Conservation (phyloP, 2,113 vertebrate genomes). For the Eupsittula cactorum region DNA sequence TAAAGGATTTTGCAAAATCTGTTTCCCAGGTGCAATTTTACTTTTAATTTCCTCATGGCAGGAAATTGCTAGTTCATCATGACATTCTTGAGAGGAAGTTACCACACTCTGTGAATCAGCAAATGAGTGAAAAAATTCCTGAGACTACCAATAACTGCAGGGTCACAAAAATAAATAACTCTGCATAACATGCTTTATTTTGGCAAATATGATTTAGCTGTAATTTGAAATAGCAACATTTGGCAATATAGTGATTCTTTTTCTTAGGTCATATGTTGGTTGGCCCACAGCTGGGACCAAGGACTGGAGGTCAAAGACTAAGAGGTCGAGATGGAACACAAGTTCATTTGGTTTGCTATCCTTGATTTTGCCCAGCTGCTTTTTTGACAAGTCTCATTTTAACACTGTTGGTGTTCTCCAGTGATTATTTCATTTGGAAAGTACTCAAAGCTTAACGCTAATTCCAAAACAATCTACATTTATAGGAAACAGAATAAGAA, state of each 20-base stretch:
- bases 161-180: neutral
- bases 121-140: neutral
- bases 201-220: neutral
- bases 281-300: neutral
- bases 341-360: neutral
- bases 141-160: neutral
- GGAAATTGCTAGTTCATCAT: neutral
- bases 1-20: conserved; percentile 55
- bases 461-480: neutral
- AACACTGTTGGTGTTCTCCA: neutral
- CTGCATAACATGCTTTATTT: neutral
- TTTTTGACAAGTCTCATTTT: neutral
- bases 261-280: neutral
- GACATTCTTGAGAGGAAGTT: neutral
- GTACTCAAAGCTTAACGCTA: neutral
- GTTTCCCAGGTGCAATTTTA: neutral
- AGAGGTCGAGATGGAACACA: neutral
- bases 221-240: neutral
- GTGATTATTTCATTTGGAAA: neutral
- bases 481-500: neutral
- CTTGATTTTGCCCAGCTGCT: neutral
- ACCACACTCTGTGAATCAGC: neutral
- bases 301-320: neutral
- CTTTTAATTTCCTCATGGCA: conserved; percentile 4
- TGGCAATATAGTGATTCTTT: neutral